phyloP scores from a whole-genome alignment of 2,113 vertebrate species.

The Bostrychus sinensis region DNA sequence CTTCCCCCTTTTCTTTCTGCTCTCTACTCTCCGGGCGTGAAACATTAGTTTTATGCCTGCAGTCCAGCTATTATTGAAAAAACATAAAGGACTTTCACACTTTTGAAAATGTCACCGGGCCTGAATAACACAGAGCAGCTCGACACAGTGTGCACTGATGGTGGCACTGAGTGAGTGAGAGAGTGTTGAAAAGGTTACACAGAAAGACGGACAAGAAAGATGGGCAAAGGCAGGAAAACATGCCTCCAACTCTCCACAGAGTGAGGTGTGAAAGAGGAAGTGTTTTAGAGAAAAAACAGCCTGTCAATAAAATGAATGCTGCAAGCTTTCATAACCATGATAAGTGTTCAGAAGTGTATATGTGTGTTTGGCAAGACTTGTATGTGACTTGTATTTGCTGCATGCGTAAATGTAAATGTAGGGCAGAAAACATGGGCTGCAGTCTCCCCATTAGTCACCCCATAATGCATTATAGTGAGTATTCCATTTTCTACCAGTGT shows the following conservation, averaged over 20 bases:
- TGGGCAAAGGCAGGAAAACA: conserved; percentile 19
- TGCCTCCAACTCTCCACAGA: conserved; percentile 30
- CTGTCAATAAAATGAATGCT: conserved; percentile 53
- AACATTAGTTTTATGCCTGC: conserved; percentile 64
- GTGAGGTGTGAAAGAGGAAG: conserved; percentile 52
- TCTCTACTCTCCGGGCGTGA: conserved; percentile 39
- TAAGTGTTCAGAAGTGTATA: conserved; percentile 18
- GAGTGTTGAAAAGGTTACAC: conserved; percentile 58
- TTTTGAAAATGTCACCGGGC: conserved; percentile 73
- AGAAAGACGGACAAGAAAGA: conserved; percentile 27
- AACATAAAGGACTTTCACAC: conserved; percentile 47
- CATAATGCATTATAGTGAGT: background rate
- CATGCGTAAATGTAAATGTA: conserved; percentile 16
- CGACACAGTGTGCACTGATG: conserved; percentile 38
- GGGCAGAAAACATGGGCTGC: conserved; percentile 2
- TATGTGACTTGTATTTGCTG: conserved; percentile 9
- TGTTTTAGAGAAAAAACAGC: conserved; percentile 32
- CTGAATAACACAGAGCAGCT: conserved; percentile 43
- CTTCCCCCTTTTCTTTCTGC: conserved; percentile 21
- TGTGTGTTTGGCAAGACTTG: conserved; percentile 13
- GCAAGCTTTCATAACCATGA: conserved; percentile 34
- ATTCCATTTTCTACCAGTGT: background rate
- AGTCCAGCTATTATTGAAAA: conserved; percentile 58
- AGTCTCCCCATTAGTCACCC: too few relatives aligned
- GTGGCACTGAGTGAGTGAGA: conserved; percentile 34